These are phyloP conservation scores for Ypsolopha scabrella DNA, from an alignment of 2,888 invertebrate species.

Conservation along the genomic window DNA sequence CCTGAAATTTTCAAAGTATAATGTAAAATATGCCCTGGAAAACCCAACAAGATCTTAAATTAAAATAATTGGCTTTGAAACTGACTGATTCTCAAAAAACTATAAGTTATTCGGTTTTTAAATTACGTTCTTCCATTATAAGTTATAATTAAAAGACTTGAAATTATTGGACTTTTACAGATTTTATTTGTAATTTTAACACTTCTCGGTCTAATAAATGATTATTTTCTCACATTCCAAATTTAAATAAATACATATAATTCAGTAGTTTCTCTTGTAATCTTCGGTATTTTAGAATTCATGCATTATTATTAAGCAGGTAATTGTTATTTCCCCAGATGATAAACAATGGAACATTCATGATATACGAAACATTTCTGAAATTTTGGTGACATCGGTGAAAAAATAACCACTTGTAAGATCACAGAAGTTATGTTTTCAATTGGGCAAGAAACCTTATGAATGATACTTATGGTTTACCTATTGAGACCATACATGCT, in stretches of 20 bases:
- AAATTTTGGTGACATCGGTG: conserved; percentile 14
- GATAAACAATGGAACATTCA: not conserved
- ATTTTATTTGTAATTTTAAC: not conserved
- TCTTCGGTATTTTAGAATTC: too few relatives aligned
- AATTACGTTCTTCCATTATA: too few relatives aligned
- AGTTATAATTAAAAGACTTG: not conserved
- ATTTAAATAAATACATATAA: not conserved
- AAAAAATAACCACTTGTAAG: conserved; percentile 46
- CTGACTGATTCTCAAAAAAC: too few relatives aligned
- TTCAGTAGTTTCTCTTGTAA: too few relatives aligned
- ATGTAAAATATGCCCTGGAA: conserved; percentile 23
- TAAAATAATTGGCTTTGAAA: too few relatives aligned
- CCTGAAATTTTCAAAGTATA: conserved; percentile 40
- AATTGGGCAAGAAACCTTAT: conserved; percentile 55
- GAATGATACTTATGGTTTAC: conserved; percentile 70
- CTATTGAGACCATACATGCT: conserved; percentile 62
- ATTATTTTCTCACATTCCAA: conserved; percentile 28
- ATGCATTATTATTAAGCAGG: not conserved
- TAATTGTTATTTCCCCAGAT: not conserved
- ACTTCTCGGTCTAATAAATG: conserved; percentile 14
- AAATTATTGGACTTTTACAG: not conserved
- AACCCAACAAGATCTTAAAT: conserved; percentile 2
- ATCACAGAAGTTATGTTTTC: conserved; percentile 39
- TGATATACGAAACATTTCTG: not conserved
- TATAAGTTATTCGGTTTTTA: too few relatives aligned